These are phyloP conservation scores for Rhaphigaster nebulosa DNA, from an alignment of 2,888 invertebrate species.

Conservation along the genomic window DNA sequence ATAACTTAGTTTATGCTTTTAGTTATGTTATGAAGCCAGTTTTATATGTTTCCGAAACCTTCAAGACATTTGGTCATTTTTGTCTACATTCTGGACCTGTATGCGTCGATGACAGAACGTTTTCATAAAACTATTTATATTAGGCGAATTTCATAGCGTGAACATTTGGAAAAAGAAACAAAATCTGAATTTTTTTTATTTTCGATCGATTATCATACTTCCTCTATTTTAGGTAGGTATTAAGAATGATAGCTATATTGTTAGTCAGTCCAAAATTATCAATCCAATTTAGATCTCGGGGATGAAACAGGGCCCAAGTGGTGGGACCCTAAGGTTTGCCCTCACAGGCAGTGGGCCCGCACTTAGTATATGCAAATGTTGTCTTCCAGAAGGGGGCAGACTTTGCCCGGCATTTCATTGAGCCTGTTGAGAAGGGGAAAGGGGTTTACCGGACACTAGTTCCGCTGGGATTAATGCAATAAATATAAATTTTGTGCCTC, in stretches of 20 bases:
- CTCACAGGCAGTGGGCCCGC: background rate
- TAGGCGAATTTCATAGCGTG: too few relatives aligned
- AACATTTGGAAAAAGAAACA: too few relatives aligned
- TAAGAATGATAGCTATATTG: background rate
- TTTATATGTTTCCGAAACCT: too few relatives aligned
- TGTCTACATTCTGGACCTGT: too few relatives aligned
- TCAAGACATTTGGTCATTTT: too few relatives aligned
- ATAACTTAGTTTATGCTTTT: too few relatives aligned
- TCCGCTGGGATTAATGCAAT: background rate
- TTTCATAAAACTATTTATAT: too few relatives aligned
- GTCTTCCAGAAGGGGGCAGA: background rate
- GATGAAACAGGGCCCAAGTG: background rate
- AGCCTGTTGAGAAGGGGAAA: background rate
- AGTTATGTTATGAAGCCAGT: too few relatives aligned
- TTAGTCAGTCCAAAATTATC: background rate
- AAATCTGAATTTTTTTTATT: too few relatives aligned
- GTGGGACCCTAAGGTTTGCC: background rate
- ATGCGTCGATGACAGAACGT: too few relatives aligned
- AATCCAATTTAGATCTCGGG: background rate
- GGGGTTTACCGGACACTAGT: background rate
- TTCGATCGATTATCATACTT: too few relatives aligned
- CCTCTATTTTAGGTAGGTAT: too few relatives aligned
- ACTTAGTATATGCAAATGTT: conserved; percentile 41
- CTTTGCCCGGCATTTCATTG: background rate
- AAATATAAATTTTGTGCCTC: background rate